Conservation (phyloP, 2,888 invertebrate species). For the Aleiodes alternator region DNA sequence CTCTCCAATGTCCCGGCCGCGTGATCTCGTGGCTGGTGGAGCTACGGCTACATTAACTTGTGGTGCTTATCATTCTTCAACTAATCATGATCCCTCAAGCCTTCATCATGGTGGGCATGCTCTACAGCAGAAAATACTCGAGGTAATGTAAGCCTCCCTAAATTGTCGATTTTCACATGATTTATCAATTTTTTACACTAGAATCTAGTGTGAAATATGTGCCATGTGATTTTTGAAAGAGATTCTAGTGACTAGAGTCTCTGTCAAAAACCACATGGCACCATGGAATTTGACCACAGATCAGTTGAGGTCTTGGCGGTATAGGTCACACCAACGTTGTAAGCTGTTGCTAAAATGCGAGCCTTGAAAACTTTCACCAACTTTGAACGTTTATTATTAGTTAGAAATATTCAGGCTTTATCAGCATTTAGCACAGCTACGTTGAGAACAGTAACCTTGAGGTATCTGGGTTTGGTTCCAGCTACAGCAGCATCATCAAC, state of each 20-base stretch:
- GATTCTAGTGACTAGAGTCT: no score
- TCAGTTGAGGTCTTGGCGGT: no score
- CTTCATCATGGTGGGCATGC: slow-evolving; percentile 78
- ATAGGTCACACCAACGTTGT: no score
- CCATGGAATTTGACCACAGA: no score
- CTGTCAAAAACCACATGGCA: no score
- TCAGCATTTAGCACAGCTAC: not conserved
- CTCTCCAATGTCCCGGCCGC: slow-evolving; percentile 74
- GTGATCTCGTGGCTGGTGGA: slow-evolving; percentile 67
- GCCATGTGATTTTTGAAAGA: no score
- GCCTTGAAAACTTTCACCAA: no score
- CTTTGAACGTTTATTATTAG: no score
- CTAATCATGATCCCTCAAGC: slow-evolving; percentile 75
- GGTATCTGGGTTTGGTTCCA: slow-evolving; percentile 79
- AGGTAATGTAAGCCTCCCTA: slow-evolving; percentile 76
- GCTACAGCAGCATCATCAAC: slow-evolving; percentile 95
- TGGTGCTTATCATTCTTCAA: slow-evolving; percentile 71
- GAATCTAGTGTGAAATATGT: not conserved
- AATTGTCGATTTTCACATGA: slow-evolving; percentile 43
- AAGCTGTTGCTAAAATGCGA: no score
- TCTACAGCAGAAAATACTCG: slow-evolving; percentile 83
- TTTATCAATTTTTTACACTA: slow-evolving; percentile 1
- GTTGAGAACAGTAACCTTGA: slow-evolving; percentile 68
- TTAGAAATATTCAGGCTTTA: not conserved
- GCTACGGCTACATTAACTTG: slow-evolving; percentile 77